phyloP scores from a whole-genome alignment of 2,113 vertebrate genomes.

The Macrotis lagotis region DNA sequence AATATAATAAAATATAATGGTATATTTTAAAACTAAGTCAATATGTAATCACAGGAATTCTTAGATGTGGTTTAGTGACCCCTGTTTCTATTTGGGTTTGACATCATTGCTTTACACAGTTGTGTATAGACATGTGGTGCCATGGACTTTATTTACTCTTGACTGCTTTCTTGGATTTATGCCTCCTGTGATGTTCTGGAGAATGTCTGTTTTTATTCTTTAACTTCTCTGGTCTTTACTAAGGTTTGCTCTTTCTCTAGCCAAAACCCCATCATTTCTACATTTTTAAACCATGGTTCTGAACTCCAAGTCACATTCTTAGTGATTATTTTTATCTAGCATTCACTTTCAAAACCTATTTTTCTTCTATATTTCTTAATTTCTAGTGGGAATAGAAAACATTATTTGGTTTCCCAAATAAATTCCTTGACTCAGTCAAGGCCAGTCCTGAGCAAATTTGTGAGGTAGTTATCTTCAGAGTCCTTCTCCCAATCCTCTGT shows the following conservation, averaged over 20 bases:
- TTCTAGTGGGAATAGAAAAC: not conserved
- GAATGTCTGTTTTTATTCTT: not conserved
- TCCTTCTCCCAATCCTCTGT: not conserved
- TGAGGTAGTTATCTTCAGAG: not conserved
- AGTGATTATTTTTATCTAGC: not conserved
- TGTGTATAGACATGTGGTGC: not conserved
- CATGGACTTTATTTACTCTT: not conserved
- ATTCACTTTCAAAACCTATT: not conserved
- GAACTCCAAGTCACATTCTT: not conserved
- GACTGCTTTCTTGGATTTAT: not conserved
- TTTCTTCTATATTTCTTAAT: not conserved
- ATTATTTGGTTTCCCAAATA: not conserved
- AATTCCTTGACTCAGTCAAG: not conserved
- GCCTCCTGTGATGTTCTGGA: not conserved
- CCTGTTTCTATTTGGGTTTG: not conserved
- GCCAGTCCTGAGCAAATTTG: not conserved
- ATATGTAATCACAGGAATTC: not conserved
- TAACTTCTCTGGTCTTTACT: not conserved
- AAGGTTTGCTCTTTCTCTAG: not conserved
- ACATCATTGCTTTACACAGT: not conserved
- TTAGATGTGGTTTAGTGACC: not conserved
- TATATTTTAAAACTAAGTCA: not conserved
- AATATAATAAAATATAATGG: not conserved
- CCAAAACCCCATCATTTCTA: not conserved
- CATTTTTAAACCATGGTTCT: not conserved